Evolutionary conservation across 2,888 invertebrate genomes (phyloP), one percentile per base, ranked within the genome.

Genomic region (Cyclophora punctaria): DNA sequence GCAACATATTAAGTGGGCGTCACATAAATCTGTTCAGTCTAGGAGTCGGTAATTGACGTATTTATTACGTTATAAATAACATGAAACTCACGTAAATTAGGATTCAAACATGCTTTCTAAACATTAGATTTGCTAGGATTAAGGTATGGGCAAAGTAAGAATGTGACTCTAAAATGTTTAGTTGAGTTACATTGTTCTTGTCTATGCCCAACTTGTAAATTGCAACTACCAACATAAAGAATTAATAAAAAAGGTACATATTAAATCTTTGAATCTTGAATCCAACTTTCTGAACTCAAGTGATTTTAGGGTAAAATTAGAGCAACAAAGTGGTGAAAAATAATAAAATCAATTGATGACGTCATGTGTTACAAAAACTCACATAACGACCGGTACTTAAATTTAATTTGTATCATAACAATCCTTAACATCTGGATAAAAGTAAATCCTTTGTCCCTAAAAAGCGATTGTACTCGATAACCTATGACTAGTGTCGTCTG

Each of bases 381-480:
- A 20, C 20, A 20, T 63, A 63, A 60, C 34, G 44, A 60, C 61
- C 20, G 20, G 20, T 20, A 73, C 59, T 79, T 71, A 77, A 80
- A 79, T 78, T 79, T 77, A 73, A 80, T 80, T 78, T 20, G 66
- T 66, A 57, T 75, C 75, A 75, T 76, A 77, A 73, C 67, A 73
- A 74, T 73, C 75, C 75, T 72, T 68, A 69, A 78, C 73, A 75
- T 71, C 72, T 5, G 37, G 37, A 4, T 37, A 2, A 37, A 37
- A 5, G 37, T 37, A 37, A 37, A 37, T 66, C 60, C 69, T 67
- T 69, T 70, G 67, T 73, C 76, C 70, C 80, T 79, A 78, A 80
- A 80, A 80, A 83, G 5, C 4, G 85, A 86, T 85, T 73, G 67
- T 64, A 66, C 61, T 56, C 67, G 84, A 86, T 86, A 86, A 83